Conservation (phyloP, 2,888 invertebrate genomes). For the Erebia palarica region DNA sequence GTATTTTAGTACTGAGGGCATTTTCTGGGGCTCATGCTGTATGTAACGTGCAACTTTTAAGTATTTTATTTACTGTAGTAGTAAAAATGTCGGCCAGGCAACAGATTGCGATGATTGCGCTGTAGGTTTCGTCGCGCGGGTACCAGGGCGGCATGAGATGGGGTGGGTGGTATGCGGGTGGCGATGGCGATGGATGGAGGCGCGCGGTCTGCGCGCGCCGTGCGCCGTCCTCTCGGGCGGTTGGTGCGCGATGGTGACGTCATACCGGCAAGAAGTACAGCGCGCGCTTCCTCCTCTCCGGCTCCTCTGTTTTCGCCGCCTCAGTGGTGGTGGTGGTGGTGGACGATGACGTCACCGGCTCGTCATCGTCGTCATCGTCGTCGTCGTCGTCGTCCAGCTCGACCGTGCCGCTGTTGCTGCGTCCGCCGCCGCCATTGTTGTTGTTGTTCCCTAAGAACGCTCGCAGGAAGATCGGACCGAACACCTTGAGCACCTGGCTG, state of each 20-base stretch:
- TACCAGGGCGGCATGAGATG: conserved; percentile 41
- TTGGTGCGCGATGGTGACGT: conserved; percentile 66
- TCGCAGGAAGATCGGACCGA: conserved; percentile 88
- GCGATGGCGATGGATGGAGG: conserved; percentile 50
- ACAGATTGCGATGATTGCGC: not conserved
- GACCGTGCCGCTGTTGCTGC: conserved; percentile 62
- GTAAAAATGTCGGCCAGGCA: no score
- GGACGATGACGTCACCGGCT: conserved; percentile 52
- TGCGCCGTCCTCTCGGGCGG: conserved; percentile 80
- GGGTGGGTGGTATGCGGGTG: conserved; percentile 39
- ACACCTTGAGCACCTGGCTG: conserved; percentile 87
- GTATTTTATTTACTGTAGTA: not conserved
- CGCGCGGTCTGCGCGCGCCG: conserved; percentile 66
- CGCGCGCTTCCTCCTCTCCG: conserved; percentile 59
- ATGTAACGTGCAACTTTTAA: not conserved
- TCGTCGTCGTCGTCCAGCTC: conserved; percentile 83
- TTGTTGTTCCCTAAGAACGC: conserved; percentile 80
- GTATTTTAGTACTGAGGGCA: not conserved
- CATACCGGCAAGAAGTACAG: conserved; percentile 72
- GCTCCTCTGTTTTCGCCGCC: conserved; percentile 37
- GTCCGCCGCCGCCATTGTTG: conserved; percentile 75
- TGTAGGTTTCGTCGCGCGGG: not conserved
- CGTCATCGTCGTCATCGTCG: conserved; percentile 84
- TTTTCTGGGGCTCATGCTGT: not conserved
- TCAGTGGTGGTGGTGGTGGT: conserved; percentile 41